Evolutionary conservation across 2,113 vertebrate genomes (phyloP), one percentile per base, ranked within the genome.

Genomic region (Acanthisitta chloris): DNA sequence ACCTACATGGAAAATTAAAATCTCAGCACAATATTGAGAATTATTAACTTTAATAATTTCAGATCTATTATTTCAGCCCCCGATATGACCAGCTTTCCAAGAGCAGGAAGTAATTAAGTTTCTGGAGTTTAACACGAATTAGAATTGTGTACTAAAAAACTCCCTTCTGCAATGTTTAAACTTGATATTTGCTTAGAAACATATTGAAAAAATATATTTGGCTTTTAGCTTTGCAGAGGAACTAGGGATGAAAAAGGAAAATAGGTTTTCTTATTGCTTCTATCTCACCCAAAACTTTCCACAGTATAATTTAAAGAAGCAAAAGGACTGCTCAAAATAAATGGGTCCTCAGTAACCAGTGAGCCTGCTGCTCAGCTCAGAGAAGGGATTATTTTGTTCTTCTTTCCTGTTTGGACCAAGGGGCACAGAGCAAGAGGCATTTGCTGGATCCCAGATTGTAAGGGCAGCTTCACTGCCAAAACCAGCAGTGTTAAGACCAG

Each of bases 11-110:
- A 86, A 88, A 93, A 90, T 72, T 31, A 94, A 96, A 97, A 94
- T 82, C 92, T 58, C 43, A 46, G 29, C 46, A 45, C 78, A 95
- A 85, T 95, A 82, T 28, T 71, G 65, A 96, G 83, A 86, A 94
- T 81, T 92, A 36, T 72, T 96, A 85, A 74, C 40, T 82, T 86
- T 72, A 94, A 67, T 57, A 89, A 91, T 93, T 36, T 92, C 69
- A 78, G 20, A 62, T 62, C 28, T 86, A 46, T 88, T 97, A 81
- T 96, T 97, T 91, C 81, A 94, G 77, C 92, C 92, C 64, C 81
- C 92, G 80, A 85, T 76, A 66, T 62, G 77, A 96, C 51, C 77
- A 95, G 78, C 28, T 61, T 97, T 91, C 36, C 80, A 71, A 84
- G 31, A 83, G 25, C 79, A 86, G 61, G 59, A 94, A 96, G 52